Base-by-base conservation (phyloP, 2,888 invertebrate species). In the Galeopsomyia nigrocyanea region DNA sequence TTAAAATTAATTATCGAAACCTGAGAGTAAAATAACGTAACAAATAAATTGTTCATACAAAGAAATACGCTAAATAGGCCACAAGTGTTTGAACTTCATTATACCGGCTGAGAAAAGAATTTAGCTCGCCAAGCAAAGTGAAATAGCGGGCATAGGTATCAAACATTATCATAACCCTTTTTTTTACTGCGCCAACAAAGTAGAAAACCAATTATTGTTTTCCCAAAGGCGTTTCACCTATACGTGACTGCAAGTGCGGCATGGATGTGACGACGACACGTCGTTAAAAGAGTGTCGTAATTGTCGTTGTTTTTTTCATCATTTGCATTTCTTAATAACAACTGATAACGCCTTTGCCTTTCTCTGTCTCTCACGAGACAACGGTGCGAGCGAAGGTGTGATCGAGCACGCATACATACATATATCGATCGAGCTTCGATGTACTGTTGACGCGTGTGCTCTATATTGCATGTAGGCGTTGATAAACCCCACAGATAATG, bases 341-440 rank as follows among this genome's bases (percentile, higher is more conserved):
- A 39, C 58, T 53, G 63, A 67, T 70, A 70, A 63, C 53, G 13
- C 10, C 2, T 2, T 5, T 26, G 26, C 5, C 26, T 26, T n/a
- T n/a, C n/a, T n/a, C n/a, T n/a, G n/a, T n/a, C 21, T 70, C 58
- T 69, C 70, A 57, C 55, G 69, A 51, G 70, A 74, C 63, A 63
- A 51, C 13, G 13, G 39, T 39, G 10, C 13, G 13, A 10, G 39
- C 47, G 17, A 49, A 65, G 47, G 19, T 14, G 22, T 55, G 58
- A 65, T 70, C 62, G 55, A 46, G 39, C 47, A 50, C 31, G 31
- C 31, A 31, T 5, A 31, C n/a, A n/a, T 39, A 64, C 46, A 73
- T 31, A n/a, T 46, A 61, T 51, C 19, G 60, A 22, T 65, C 46
- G n/a, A n/a, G 61, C 56, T 71, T 22, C 47, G 56, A 19, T 60